These are phyloP conservation scores for Pteria penguin DNA, from an alignment of 2,888 invertebrate species.

Conservation along the genomic window DNA sequence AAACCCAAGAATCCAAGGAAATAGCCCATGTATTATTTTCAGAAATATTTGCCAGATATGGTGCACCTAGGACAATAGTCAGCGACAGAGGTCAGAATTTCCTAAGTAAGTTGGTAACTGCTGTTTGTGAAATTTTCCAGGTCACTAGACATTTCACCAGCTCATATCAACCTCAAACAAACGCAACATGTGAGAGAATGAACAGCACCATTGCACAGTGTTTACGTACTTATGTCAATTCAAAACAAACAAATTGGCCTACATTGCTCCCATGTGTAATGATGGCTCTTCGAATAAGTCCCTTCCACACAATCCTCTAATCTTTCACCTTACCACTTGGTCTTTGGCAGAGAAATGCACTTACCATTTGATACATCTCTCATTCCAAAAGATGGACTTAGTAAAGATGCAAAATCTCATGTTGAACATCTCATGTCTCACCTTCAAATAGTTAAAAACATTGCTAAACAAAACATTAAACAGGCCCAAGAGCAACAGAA, in stretches of 20 bases:
- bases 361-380: slow-evolving; percentile 42
- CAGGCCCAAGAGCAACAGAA: slow-evolving; percentile 29
- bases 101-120: too few species aligned
- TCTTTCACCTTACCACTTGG: slow-evolving; percentile 44
- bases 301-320: slow-evolving; percentile 48
- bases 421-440: slow-evolving; percentile 35
- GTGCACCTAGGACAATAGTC: slow-evolving; percentile 39
- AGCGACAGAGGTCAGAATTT: too few species aligned
- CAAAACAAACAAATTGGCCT: slow-evolving; percentile 48
- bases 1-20: slow-evolving; percentile 46
- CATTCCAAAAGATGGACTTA: slow-evolving; percentile 38
- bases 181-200: slow-evolving; percentile 48
- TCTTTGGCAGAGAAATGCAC: slow-evolving; percentile 51
- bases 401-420: slow-evolving; percentile 42
- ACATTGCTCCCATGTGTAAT: slow-evolving; percentile 45
- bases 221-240: slow-evolving; percentile 40
- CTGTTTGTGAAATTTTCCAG: too few species aligned
- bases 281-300: slow-evolving; percentile 52
- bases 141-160: too few species aligned
- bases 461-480: slow-evolving; percentile 29
- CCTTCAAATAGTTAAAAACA: slow-evolving; percentile 29
- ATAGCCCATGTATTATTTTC: slow-evolving; percentile 47
- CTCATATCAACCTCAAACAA: slow-evolving; percentile 51
- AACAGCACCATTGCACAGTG: slow-evolving; percentile 50
- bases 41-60: slow-evolving; percentile 54